These are phyloP conservation scores for Sylvilagus bachmani DNA, from an alignment of 2,113 vertebrate species.

Conservation along the genomic window DNA sequence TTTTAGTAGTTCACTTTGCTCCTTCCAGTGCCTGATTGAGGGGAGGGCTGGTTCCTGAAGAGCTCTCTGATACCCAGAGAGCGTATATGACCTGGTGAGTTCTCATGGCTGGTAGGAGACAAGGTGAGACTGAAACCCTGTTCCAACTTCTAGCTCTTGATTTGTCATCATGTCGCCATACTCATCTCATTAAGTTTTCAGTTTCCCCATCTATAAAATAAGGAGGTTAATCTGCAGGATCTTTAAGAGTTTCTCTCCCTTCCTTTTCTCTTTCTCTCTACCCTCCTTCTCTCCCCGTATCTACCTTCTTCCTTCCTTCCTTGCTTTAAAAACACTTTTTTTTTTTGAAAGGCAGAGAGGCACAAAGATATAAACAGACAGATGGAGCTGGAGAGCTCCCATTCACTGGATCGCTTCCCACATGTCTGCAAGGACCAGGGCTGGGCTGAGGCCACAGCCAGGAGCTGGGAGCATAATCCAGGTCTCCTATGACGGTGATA, in stretches of 20 bases:
- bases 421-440: too few relatives aligned
- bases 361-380: too few relatives aligned
- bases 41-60: neutral
- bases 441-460: too few relatives aligned
- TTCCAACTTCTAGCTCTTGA: neutral
- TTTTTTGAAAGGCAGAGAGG: too few relatives aligned
- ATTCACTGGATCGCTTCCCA: too few relatives aligned
- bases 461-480: too few relatives aligned
- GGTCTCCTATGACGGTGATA: too few relatives aligned
- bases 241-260: neutral
- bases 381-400: too few relatives aligned
- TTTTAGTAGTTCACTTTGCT: neutral
- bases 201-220: slow-evolving; percentile 5
- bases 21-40: neutral
- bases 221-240: neutral
- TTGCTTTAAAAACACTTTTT: too few relatives aligned
- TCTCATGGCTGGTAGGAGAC: neutral
- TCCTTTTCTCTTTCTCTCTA: too few relatives aligned
- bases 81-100: neutral
- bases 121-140: neutral
- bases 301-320: too few relatives aligned
- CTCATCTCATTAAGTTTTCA: neutral
- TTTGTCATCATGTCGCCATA: neutral
- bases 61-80: neutral
- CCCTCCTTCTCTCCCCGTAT: neutral